A percentile compares a stretch with the other conserved stretches of the same genome.
Evolutionary conservation across 2,797 vertebrate species (phyloP).

Genomic region (Spinus pinus): DNA sequence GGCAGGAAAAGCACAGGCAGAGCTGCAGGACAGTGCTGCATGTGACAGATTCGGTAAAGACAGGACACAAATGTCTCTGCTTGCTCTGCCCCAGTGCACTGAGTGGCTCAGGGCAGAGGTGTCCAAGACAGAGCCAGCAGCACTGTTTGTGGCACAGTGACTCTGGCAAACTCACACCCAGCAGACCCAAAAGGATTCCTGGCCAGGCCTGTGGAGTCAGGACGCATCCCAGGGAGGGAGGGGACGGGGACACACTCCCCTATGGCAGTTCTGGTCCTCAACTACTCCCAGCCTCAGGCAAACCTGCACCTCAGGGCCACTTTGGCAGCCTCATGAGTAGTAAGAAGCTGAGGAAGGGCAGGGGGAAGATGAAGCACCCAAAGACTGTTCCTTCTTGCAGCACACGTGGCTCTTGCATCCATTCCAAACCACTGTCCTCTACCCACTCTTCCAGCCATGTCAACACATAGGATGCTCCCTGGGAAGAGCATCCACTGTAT

Average conservation of each 20-base stretch:
- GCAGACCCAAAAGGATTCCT: neutral
- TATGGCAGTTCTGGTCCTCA: neutral
- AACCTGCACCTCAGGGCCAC: neutral
- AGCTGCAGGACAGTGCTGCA: neutral
- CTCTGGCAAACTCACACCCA: neutral
- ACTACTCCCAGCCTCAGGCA: neutral
- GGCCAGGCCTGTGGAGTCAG: neutral
- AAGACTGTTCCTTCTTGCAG: neutral
- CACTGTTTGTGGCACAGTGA: fast-evolving
- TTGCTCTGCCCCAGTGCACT: neutral
- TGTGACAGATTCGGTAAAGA: fast-evolving
- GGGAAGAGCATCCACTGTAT: neutral
- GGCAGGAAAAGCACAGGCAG: fast-evolving
- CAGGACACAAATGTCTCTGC: neutral
- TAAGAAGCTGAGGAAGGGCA: neutral
- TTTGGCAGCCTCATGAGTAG: neutral
- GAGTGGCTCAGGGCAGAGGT: neutral
- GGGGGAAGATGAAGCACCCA: neutral
- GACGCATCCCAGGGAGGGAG: neutral
- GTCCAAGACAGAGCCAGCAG: fast-evolving
- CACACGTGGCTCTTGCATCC: fast-evolving
- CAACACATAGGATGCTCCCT: fast-evolving
- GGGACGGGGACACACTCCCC: neutral
- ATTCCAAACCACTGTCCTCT: neutral
- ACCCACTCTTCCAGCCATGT: neutral